Conservation (phyloP, 2,797 vertebrate species). For the Malurus splendens region DNA sequence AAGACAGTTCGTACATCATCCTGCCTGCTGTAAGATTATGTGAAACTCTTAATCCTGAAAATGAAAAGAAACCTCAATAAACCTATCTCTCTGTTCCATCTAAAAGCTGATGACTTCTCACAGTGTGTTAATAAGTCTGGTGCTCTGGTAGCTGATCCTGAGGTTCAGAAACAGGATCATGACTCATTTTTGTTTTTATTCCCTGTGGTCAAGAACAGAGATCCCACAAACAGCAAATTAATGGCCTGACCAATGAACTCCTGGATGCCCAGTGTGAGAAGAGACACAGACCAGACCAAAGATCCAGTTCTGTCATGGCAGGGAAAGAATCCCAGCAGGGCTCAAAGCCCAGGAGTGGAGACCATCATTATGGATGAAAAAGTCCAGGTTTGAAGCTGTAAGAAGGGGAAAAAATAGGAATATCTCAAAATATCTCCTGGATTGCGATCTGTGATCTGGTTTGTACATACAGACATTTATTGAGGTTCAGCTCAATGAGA, state of each 20-base stretch:
- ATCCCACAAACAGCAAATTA: background rate
- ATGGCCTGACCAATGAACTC: background rate
- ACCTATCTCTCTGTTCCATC: rapidly evolving
- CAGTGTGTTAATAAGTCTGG: background rate
- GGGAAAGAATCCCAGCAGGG: background rate
- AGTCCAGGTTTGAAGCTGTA: background rate
- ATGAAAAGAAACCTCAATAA: background rate
- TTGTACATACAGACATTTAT: background rate
- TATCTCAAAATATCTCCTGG: background rate
- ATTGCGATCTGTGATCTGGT: background rate
- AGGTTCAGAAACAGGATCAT: background rate
- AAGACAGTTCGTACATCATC: background rate
- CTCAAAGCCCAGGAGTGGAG: background rate
- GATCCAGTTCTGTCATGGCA: background rate
- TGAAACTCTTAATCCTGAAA: background rate
- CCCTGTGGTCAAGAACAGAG: background rate
- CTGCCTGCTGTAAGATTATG: background rate
- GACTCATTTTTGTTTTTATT: background rate
- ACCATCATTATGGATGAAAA: background rate
- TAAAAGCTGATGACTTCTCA: background rate
- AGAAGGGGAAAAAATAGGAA: rapidly evolving
- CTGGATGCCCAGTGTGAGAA: background rate
- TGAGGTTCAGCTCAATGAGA: background rate
- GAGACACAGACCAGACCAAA: background rate
- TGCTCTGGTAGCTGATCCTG: background rate